Evolutionary conservation across 2,113 vertebrate species (phyloP).

Genomic region (Verasper variegatus): DNA sequence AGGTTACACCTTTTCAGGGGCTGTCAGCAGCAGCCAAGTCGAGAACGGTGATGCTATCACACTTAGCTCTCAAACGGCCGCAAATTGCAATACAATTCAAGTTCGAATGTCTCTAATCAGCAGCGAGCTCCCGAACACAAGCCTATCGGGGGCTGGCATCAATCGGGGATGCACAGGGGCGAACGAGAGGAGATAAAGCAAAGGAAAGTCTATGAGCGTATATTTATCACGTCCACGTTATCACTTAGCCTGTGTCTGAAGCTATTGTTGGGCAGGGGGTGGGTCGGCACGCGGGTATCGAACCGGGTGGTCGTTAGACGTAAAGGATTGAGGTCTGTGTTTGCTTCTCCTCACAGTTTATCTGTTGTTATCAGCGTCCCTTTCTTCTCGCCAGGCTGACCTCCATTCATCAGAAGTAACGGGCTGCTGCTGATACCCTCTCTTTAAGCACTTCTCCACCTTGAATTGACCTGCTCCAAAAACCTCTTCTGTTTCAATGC

Average conservation of each 20-base stretch:
- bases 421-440: constrained; percentile 35
- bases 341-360: constrained; percentile 42
- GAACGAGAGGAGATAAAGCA: constrained; percentile 34
- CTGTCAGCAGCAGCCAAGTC: constrained; percentile 4
- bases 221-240: constrained; percentile 14
- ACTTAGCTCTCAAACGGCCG: constrained; percentile 22
- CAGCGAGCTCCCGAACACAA: constrained; percentile 35
- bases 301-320: constrained; percentile 39
- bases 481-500: background rate
- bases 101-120: constrained; percentile 56
- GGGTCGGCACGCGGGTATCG: constrained; percentile 32
- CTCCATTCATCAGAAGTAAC: constrained; percentile 64
- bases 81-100: constrained; percentile 58
- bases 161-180: background rate
- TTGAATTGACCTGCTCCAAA: constrained; percentile 34
- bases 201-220: constrained; percentile 12
- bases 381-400: constrained; percentile 43
- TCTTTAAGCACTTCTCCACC: constrained; percentile 34
- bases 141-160: constrained; percentile 55
- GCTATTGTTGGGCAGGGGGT: constrained; percentile 35
- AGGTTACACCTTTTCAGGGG: constrained; percentile 46
- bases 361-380: constrained; percentile 52
- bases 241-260: constrained; percentile 33
- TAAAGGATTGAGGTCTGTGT: constrained; percentile 45
- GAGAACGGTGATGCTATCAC: constrained; percentile 42